Conservation (phyloP, 2,113 vertebrate species). For the Sphyrna mokarran region DNA sequence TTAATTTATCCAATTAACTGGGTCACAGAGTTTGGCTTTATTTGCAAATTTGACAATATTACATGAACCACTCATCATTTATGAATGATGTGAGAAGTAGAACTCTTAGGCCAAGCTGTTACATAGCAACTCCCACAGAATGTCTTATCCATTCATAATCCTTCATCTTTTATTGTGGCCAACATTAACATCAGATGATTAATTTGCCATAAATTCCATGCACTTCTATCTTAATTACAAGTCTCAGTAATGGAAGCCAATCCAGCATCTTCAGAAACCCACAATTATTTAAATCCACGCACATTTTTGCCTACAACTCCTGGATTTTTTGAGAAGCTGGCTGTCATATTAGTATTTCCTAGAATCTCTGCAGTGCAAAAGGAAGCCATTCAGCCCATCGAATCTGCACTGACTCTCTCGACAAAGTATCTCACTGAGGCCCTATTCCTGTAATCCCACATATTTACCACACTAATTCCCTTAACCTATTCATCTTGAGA, state of each 20-base stretch:
- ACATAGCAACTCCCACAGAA: not conserved
- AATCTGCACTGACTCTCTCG: no score
- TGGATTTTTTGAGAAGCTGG: not conserved
- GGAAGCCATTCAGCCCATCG: no score
- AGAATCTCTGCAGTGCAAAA: no score
- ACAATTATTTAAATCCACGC: not conserved
- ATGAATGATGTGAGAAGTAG: not conserved
- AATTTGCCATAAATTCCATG: constrained; percentile 7
- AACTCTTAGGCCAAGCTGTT: not conserved
- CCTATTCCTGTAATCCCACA: no score
- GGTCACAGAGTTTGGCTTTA: not conserved
- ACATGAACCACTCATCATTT: not conserved
- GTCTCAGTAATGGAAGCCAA: not conserved
- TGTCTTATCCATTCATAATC: constrained; percentile 13
- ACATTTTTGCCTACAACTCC: not conserved
- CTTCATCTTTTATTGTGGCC: not conserved
- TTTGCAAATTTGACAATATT: not conserved
- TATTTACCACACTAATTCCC: no score
- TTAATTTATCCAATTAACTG: constrained; percentile 26
- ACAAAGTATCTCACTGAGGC: no score
- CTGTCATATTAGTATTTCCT: not conserved
- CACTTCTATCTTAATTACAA: constrained; percentile 11
- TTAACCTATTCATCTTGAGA: no score
- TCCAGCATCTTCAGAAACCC: not conserved
- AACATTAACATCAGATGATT: not conserved